phyloP scores from a whole-genome alignment of 2,888 invertebrate genomes.

The Erannis defoliaria region DNA sequence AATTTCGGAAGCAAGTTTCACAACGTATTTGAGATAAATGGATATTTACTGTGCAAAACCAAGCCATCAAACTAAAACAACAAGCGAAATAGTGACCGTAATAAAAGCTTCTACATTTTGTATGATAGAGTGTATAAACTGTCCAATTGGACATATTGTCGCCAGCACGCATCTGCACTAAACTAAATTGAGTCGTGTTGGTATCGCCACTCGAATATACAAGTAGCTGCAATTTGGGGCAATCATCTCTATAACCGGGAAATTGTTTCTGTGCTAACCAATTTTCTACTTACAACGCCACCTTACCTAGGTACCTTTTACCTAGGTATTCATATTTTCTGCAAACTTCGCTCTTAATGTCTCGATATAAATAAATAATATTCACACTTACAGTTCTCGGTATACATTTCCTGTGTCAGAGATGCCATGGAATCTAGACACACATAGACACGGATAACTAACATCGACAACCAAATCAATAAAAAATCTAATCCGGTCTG shows the following conservation, averaged over 20 bases:
- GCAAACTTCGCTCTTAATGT: no score
- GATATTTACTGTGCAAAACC: no score
- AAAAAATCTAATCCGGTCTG: no score
- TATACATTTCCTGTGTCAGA: no score
- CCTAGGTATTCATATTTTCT: background rate
- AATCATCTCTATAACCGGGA: constrained; percentile 1
- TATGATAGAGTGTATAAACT: constrained; percentile 5
- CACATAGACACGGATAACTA: no score
- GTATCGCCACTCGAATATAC: background rate
- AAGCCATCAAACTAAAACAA: background rate
- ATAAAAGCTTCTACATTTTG: background rate
- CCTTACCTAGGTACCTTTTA: background rate
- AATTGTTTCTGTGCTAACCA: constrained; percentile 1
- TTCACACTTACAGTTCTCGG: no score
- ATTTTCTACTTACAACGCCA: background rate
- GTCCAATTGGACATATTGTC: constrained; percentile 21
- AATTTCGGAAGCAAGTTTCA: no score
- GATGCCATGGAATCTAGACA: no score
- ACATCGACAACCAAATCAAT: no score
- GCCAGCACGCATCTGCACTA: constrained; percentile 13
- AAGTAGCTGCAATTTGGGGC: constrained; percentile 12
- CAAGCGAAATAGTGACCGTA: background rate
- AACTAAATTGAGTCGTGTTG: constrained; percentile 7
- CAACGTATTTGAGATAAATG: no score
- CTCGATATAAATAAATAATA: no score